These are phyloP conservation scores for Prosapia bicincta DNA, from an alignment of 2,888 invertebrate species.

Conservation along the genomic window DNA sequence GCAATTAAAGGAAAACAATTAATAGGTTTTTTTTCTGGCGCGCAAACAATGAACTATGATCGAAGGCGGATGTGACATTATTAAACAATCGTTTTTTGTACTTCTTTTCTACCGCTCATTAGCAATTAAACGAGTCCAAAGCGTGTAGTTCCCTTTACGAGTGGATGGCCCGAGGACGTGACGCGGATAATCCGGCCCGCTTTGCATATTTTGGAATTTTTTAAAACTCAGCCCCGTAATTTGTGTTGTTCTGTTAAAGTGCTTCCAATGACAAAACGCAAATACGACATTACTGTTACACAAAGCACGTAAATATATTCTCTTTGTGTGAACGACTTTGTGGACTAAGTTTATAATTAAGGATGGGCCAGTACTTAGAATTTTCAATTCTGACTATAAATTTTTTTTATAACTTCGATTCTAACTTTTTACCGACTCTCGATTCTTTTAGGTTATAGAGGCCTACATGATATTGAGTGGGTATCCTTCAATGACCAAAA, in stretches of 20 bases:
- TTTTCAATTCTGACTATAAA: too few relatives aligned
- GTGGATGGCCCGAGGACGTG: not conserved
- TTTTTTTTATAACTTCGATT: too few relatives aligned
- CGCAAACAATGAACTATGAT: not conserved
- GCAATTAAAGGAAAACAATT: not conserved
- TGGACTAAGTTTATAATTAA: too few relatives aligned
- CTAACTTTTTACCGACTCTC: too few relatives aligned
- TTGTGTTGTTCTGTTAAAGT: not conserved
- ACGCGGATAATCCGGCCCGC: not conserved
- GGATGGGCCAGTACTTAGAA: too few relatives aligned
- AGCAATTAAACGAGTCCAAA: not conserved
- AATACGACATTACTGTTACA: too few relatives aligned
- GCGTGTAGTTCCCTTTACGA: not conserved
- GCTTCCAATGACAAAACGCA: too few relatives aligned
- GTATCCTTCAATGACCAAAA: too few relatives aligned
- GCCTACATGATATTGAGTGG: too few relatives aligned
- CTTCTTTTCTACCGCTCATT: not conserved
- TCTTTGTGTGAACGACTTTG: too few relatives aligned
- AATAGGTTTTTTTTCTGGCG: not conserved
- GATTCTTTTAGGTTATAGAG: too few relatives aligned
- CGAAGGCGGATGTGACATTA: constrained; percentile 18
- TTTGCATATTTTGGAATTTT: not conserved
- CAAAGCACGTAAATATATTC: too few relatives aligned
- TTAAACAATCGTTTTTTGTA: constrained; percentile 16
- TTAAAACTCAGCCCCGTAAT: not conserved